These are phyloP conservation scores for Rhagologus leucostigma DNA, from an alignment of 2,113 vertebrate genomes.

Conservation along the genomic window DNA sequence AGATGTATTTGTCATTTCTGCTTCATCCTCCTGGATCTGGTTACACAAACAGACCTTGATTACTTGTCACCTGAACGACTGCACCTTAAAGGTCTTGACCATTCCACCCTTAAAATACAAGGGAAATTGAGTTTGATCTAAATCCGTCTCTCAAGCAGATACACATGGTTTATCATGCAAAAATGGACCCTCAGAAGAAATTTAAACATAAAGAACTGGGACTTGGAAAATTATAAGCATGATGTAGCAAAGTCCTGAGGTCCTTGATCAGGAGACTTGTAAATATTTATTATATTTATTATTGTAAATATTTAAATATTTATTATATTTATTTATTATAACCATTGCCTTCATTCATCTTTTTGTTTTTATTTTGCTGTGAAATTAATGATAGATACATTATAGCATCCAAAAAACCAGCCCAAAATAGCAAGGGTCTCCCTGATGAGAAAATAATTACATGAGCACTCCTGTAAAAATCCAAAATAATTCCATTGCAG, in stretches of 20 bases:
- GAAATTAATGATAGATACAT: neutral
- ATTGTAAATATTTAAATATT: too few relatives aligned
- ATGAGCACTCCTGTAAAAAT: neutral
- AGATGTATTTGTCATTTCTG: neutral
- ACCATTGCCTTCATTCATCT: neutral
- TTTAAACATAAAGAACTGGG: neutral
- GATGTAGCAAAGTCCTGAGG: neutral
- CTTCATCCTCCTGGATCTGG: neutral
- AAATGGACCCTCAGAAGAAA: neutral
- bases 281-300: too few relatives aligned
- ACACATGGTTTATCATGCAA: neutral
- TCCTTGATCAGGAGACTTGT: neutral
- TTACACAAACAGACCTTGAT: neutral
- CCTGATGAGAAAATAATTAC: neutral
- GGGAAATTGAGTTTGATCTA: neutral
- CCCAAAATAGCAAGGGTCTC: neutral
- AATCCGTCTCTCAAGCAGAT: neutral
- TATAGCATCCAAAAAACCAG: neutral
- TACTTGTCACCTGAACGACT: neutral
- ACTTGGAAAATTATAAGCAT: neutral
- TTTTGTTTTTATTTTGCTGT: neutral
- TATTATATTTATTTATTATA: neutral
- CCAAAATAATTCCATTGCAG: neutral
- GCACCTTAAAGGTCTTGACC: neutral
- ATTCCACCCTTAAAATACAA: neutral